Evolutionary conservation across 2,797 vertebrate genomes (phyloP), one percentile per base, ranked within the genome.

Genomic region (Champsocephalus esox): DNA sequence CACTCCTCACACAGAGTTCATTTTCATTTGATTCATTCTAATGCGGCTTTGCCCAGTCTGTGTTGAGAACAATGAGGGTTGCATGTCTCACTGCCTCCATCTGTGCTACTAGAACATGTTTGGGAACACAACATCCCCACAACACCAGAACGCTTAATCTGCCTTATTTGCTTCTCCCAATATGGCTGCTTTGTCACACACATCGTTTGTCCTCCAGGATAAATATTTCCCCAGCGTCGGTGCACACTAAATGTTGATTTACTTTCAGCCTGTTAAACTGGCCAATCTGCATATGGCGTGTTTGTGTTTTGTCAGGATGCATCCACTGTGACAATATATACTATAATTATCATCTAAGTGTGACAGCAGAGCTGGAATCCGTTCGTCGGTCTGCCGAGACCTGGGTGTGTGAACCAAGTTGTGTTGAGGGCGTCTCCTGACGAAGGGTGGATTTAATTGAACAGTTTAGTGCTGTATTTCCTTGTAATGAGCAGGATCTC

Each of bases 101-200:
- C 94, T 95, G 93, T 92, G 88, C 85, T 71, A 74, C 78, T 73
- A 84, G 86, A 92, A 90, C 91, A 91, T 92, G 83, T 86, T 86
- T 88, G 88, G 90, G 87, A 88, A 91, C 88, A 89, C 75, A 86
- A 81, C 86, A 87, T 75, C 87, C 87, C 86, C 91, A 85, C 66
- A 82, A 80, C 80, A 88, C 81, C 88, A 90, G 89, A 92, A 91
- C 89, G 78, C 83, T 92, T 93, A 92, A 92, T 93, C 91, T 91
- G 91, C 90, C 92, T 93, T 93, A 94, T 93, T 94, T 93, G 90
- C 92, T 91, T 89, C 73, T 87, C 91, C 91, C 91, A 94, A 89
- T 91, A 93, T 93, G 92, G 91, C 88, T 85, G 86, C 91, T 89
- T 90, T 91, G 88, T 88, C 90, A 84, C 89, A 90, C 89, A 90